These are phyloP conservation scores for Argyra leucocephala DNA, from an alignment of 2,888 invertebrate genomes.

Conservation along the genomic window DNA sequence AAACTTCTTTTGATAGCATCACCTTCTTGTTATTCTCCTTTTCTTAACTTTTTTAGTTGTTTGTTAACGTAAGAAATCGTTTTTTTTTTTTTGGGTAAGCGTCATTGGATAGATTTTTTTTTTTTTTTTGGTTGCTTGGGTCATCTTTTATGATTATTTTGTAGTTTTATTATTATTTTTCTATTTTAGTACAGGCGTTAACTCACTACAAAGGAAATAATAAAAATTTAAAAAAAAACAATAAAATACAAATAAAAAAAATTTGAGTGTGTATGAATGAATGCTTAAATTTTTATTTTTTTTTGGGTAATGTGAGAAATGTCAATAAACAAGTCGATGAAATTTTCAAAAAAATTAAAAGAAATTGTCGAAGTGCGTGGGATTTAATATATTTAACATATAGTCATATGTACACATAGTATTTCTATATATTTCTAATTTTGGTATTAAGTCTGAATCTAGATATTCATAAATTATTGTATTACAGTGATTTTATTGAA, in stretches of 20 bases:
- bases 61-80: too few relatives aligned
- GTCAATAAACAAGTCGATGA: neutral
- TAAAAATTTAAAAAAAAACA: neutral
- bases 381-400: neutral
- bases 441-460: neutral
- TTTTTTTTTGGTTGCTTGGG: neutral
- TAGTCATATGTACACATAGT: neutral
- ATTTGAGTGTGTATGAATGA: neutral
- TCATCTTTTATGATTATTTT: neutral
- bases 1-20: too few relatives aligned
- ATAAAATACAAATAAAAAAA: neutral
- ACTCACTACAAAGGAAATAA: neutral
- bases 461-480: neutral
- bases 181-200: conserved; percentile 3
- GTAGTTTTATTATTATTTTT: neutral
- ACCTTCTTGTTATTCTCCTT: too few relatives aligned
- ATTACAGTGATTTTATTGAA: neutral
- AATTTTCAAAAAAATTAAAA: neutral
- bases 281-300: neutral
- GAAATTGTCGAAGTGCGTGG: neutral
- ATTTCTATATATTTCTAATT: neutral
- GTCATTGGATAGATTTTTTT: too few relatives aligned
- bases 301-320: neutral
- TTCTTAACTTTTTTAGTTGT: too few relatives aligned
- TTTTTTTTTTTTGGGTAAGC: too few relatives aligned